phyloP scores from a whole-genome alignment of 1,140 invertebrate species.

The Thaumetopoea pityocampa region DNA sequence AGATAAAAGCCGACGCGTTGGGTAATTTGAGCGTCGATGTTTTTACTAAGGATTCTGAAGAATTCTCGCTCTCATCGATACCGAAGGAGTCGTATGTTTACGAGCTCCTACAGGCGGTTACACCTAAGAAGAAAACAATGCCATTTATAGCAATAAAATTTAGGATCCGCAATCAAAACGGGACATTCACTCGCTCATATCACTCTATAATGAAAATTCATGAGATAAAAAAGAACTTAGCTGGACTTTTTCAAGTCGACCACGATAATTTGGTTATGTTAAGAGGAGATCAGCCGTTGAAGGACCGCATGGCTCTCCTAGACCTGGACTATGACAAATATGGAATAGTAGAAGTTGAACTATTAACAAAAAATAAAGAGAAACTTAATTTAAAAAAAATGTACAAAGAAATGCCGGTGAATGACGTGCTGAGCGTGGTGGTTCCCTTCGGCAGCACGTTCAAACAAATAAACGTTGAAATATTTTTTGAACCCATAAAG shows the following conservation, averaged over 20 bases:
- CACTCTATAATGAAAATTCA: slow-evolving; percentile 61
- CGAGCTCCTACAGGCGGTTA: slow-evolving; percentile 51
- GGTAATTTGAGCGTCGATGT: slow-evolving; percentile 58
- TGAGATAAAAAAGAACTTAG: slow-evolving; percentile 68
- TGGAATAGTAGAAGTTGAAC: slow-evolving; percentile 66
- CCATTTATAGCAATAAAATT: slow-evolving; percentile 70
- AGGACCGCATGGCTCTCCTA: slow-evolving; percentile 54
- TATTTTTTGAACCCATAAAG: slow-evolving; percentile 74
- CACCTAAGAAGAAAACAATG: slow-evolving; percentile 56
- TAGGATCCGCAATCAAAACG: slow-evolving; percentile 58
- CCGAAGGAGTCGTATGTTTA: slow-evolving; percentile 57
- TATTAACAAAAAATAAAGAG: slow-evolving; percentile 60
- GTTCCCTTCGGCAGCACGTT: slow-evolving; percentile 64
- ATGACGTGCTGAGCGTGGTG: slow-evolving; percentile 75
- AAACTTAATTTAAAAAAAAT: slow-evolving; percentile 63
- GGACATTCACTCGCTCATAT: slow-evolving; percentile 65
- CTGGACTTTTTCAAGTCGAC: slow-evolving; percentile 52
- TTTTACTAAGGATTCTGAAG: slow-evolving; percentile 54
- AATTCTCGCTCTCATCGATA: slow-evolving; percentile 54
- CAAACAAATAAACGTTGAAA: slow-evolving; percentile 77
- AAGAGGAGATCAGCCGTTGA: slow-evolving; percentile 48
- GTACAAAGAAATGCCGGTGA: slow-evolving; percentile 64
- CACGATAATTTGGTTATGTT: slow-evolving; percentile 54
- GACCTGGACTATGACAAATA: slow-evolving; percentile 71
- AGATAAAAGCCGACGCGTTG: slow-evolving; percentile 47